Evolutionary conservation across 2,888 invertebrate genomes (phyloP).

Genomic region (Xiphydria camelus): DNA sequence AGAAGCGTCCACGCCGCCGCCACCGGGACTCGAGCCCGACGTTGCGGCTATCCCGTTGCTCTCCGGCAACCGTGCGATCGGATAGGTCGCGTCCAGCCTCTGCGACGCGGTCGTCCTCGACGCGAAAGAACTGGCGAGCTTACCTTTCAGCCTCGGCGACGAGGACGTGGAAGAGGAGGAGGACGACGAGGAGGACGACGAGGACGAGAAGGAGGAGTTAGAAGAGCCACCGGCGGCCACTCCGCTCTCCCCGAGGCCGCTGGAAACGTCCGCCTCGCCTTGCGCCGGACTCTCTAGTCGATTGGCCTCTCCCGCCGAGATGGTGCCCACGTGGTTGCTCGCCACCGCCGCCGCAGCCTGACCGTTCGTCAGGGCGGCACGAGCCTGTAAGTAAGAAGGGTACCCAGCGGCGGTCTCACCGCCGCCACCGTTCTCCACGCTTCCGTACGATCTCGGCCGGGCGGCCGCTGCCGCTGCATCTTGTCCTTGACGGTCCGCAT

Average conservation of each 20-base stretch:
- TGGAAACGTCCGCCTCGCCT: conserved; percentile 37
- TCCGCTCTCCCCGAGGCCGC: conserved; percentile 36
- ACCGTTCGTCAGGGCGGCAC: no score
- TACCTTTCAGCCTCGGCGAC: no score
- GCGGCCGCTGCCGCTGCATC: conserved; percentile 16
- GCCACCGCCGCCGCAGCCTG: conserved; percentile 18
- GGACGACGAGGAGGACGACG: conserved; percentile 21
- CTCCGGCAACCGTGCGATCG: conserved; percentile 13
- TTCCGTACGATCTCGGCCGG: background rate
- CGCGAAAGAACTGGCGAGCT: no score
- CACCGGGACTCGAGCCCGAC: background rate
- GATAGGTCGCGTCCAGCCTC: conserved; percentile 13
- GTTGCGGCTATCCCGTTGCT: conserved; percentile 4
- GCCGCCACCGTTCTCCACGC: no score
- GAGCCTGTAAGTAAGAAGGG: no score
- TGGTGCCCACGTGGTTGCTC: no score
- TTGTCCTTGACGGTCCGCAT: conserved; percentile 18
- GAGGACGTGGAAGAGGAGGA: conserved; percentile 15
- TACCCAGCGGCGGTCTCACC: no score
- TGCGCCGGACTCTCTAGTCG: conserved; percentile 29
- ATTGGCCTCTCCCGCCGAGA: no score
- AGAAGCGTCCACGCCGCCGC: background rate
- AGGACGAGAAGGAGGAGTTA: conserved; percentile 20
- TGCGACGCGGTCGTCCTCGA: conserved; percentile 15
- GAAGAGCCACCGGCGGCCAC: conserved; percentile 16